Evolutionary conservation across 2,888 invertebrate genomes (phyloP).

Genomic region (Nebria brevicollis): DNA sequence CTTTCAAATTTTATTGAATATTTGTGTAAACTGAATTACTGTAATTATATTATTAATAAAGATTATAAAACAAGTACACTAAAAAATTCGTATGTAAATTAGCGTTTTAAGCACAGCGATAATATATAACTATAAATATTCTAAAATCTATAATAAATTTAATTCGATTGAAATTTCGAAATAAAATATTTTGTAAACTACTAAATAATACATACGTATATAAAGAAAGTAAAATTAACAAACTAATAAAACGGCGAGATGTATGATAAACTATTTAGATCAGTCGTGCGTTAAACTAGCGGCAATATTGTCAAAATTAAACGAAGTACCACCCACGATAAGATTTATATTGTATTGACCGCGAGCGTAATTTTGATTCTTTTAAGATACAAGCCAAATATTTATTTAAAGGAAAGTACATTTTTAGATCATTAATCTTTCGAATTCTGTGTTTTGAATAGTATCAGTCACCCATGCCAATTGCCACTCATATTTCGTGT

Average conservation of each 20-base stretch:
- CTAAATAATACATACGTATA: not conserved
- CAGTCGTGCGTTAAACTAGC: not conserved
- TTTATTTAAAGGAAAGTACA: not conserved
- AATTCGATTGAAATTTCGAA: too few relatives aligned
- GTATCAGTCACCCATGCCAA: not conserved
- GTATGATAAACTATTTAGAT: not conserved
- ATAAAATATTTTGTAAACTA: too few relatives aligned
- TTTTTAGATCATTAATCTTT: not conserved
- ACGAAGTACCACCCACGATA: not conserved
- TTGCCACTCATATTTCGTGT: too few relatives aligned
- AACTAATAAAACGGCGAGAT: not conserved
- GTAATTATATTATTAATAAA: too few relatives aligned
- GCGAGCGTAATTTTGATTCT: not conserved
- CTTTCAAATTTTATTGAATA: too few relatives aligned
- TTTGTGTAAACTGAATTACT: too few relatives aligned
- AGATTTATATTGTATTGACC: not conserved
- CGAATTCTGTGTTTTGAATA: not conserved
- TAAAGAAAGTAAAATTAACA: not conserved
- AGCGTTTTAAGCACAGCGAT: too few relatives aligned
- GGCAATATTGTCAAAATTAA: not conserved
- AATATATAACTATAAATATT: too few relatives aligned
- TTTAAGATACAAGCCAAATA: not conserved
- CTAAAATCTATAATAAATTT: too few relatives aligned
- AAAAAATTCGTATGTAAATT: too few relatives aligned
- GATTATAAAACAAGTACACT: too few relatives aligned